Evolutionary conservation across 2,113 vertebrate genomes (phyloP).

Genomic region (Pseudorhombus dupliciocellatus): DNA sequence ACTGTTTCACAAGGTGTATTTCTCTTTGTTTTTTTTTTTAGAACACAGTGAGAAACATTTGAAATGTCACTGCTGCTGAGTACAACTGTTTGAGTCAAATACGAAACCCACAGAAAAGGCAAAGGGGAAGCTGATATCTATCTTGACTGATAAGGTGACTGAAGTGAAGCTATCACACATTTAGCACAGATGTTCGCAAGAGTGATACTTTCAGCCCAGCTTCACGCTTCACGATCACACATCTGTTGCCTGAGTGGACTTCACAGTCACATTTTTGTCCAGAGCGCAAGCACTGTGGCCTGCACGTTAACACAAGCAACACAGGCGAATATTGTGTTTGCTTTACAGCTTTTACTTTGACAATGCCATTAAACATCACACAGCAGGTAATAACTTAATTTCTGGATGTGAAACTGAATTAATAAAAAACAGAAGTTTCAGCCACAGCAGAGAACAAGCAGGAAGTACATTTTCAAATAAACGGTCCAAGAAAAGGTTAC

Average conservation of each 20-base stretch:
- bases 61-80: too few species aligned
- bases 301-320: background rate
- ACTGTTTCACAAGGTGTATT: too few species aligned
- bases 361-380: background rate
- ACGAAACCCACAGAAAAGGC: background rate
- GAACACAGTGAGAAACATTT: too few species aligned
- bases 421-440: conserved; percentile 27
- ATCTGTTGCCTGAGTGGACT: background rate
- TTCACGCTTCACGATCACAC: background rate
- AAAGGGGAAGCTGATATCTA: conserved; percentile 1
- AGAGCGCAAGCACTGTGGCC: background rate
- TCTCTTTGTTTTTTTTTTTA: too few species aligned
- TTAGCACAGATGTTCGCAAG: background rate
- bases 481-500: conserved; percentile 4
- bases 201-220: background rate
- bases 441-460: background rate
- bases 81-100: too few species aligned
- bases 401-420: background rate
- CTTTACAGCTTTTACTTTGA: background rate
- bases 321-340: background rate
- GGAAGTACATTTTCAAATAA: conserved; percentile 23
- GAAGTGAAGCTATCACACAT: background rate
- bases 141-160: background rate
- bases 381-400: background rate
- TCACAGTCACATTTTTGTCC: background rate